Evolutionary conservation across 2,113 vertebrate species (phyloP), one percentile per base, ranked within the genome.

Genomic region (Embiotoca jacksoni): DNA sequence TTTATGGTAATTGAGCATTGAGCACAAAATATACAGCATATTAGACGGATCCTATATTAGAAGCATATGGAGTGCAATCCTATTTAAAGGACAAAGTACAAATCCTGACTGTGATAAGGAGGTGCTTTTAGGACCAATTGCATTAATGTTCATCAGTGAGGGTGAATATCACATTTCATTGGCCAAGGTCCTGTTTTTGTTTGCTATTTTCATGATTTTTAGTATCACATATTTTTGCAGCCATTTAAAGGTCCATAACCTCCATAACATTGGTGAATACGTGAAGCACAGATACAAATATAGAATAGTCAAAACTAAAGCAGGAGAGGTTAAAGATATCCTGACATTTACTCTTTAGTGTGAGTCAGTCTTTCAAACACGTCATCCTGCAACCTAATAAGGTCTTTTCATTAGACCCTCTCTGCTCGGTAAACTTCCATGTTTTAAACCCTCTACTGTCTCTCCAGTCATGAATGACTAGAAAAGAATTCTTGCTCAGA

Each of bases 1-100:
- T 69, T 87, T 82, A 84, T 83, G 81, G 44, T 83, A 77, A 90
- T 88, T 6, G 70, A 72, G 64, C 15, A 56, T 6, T 9, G 54
- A 49, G 53, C 60, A 58, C 15, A 64, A 57, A 61, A 57, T 53
- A 73, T 75, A 37, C 53, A 35, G 31, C 35, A 30, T 36, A 68
- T 70, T 59, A 33, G 32, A 65, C 55, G 79, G 55, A 71, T 78
- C 72, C 57, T 62, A 32, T 71, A 76, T 84, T 61, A 70, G 36
- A 69, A 35, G 69, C 52, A 55, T 81, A 80, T 67, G 81, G 50
- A 80, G 52, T 33, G 32, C 55, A 79, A 65, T 9, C 11, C 23
- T 47, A 52, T 65, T 64, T 61, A 80, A 75, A 74, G 55, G 58
- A 80, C 65, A 63, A 49, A 75, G n/a, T 61, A 53, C 71, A 71